Evolutionary conservation across 2,113 vertebrate genomes (phyloP).

Genomic region (Callipepla squamata): DNA sequence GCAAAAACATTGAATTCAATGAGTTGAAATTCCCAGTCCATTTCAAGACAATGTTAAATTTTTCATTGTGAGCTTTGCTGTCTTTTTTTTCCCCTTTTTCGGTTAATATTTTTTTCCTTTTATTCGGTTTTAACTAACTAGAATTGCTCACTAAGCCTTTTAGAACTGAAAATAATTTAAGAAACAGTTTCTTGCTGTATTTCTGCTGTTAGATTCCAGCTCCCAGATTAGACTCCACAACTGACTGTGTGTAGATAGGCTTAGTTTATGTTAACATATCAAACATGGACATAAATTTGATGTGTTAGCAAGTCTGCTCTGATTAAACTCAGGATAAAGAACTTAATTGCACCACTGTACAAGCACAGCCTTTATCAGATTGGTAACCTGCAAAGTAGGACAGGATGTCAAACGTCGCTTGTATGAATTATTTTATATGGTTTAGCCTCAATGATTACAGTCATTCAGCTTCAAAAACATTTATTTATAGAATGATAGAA

Average conservation of each 20-base stretch:
- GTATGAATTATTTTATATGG: background rate
- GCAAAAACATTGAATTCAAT: background rate
- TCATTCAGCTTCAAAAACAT: background rate
- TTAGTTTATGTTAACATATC: constrained; percentile 43
- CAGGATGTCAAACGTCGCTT: background rate
- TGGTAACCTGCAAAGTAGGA: background rate
- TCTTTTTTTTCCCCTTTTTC: too few relatives aligned
- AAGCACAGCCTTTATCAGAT: background rate
- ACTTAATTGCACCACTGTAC: constrained; percentile 32
- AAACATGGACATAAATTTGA: constrained; percentile 39
- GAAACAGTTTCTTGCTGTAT: background rate
- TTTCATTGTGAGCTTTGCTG: background rate
- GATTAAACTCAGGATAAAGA: constrained; percentile 40
- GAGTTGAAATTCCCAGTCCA: background rate
- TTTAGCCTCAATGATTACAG: background rate
- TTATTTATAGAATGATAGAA: background rate
- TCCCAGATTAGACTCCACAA: background rate
- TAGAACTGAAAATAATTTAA: background rate
- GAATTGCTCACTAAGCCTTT: background rate
- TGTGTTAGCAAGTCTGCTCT: constrained; percentile 34
- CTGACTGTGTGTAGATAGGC: constrained; percentile 28
- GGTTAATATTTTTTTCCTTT: too few relatives aligned
- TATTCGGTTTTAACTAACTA: background rate
- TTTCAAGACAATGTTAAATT: background rate
- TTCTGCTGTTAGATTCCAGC: constrained; percentile 16